phyloP scores from a whole-genome alignment of 2,888 invertebrate genomes.

The Copidosoma aretas region DNA sequence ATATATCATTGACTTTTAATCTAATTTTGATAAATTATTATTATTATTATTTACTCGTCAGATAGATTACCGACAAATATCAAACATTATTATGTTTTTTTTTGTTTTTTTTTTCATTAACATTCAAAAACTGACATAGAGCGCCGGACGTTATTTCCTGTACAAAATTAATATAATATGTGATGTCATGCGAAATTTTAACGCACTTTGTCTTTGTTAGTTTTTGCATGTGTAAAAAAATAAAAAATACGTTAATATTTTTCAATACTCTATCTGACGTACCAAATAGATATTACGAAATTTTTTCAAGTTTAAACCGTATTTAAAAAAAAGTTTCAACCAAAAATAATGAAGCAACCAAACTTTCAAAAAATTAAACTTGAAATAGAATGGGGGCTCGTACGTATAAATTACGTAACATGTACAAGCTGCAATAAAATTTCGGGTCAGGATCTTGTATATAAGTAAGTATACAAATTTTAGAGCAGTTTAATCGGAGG shows the following conservation, averaged over 20 bases:
- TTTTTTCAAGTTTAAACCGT: background rate
- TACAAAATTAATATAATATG: too few relatives aligned
- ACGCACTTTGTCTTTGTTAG: too few relatives aligned
- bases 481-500: conserved; percentile 45
- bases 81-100: too few relatives aligned
- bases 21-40: background rate
- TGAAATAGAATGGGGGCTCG: background rate
- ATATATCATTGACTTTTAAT: background rate
- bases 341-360: conserved; percentile 3
- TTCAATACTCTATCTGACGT: too few relatives aligned
- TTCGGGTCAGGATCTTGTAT: background rate
- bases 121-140: too few relatives aligned
- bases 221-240: background rate
- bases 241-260: conserved; percentile 5
- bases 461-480: background rate
- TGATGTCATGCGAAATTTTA: too few relatives aligned
- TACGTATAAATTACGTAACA: background rate
- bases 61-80: too few relatives aligned
- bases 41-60: too few relatives aligned
- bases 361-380: conserved; percentile 29
- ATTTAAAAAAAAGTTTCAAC: background rate
- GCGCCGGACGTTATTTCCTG: too few relatives aligned
- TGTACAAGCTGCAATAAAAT: background rate
- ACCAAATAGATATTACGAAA: background rate
- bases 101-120: too few relatives aligned